A percentile compares a stretch with the other conserved stretches of the same genome.
Conservation (phyloP, 2,888 invertebrate species). For the Drosophila acutilabella region DNA sequence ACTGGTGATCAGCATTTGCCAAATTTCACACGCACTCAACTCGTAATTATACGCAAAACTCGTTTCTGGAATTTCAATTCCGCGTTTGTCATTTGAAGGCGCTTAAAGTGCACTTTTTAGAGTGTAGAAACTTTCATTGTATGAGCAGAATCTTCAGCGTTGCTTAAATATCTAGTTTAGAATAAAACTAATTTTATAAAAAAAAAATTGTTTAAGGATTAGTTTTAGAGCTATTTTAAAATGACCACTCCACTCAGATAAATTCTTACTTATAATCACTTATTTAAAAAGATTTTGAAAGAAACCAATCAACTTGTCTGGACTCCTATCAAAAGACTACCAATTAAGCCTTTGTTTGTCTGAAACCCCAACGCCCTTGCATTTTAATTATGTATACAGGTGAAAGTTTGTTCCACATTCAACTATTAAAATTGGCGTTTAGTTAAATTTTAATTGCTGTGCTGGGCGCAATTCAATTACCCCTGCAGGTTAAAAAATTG, state of each 20-base stretch:
- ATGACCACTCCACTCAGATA: too few relatives aligned
- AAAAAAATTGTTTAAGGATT: too few relatives aligned
- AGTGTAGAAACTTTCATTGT: too few relatives aligned
- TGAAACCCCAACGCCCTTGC: neutral
- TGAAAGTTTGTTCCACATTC: neutral
- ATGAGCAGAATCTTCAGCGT: too few relatives aligned
- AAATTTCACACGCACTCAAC: conserved; percentile 1
- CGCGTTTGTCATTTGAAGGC: too few relatives aligned
- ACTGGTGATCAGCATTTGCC: neutral
- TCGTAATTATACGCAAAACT: too few relatives aligned
- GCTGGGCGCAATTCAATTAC: neutral
- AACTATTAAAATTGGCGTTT: neutral
- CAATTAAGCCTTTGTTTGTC: neutral
- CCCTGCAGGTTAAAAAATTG: neutral
- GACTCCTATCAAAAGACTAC: too few relatives aligned
- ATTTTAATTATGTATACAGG: neutral
- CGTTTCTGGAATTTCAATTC: neutral
- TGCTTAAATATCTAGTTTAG: neutral
- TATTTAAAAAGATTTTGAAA: too few relatives aligned
- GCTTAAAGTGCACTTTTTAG: too few relatives aligned
- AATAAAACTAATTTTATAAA: neutral
- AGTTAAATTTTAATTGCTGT: neutral
- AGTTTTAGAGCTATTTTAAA: too few relatives aligned
- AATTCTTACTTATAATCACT: too few relatives aligned
- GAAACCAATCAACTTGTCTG: too few relatives aligned